Conservation (phyloP, 2,888 invertebrate genomes). For the Cerastoderma edule region DNA sequence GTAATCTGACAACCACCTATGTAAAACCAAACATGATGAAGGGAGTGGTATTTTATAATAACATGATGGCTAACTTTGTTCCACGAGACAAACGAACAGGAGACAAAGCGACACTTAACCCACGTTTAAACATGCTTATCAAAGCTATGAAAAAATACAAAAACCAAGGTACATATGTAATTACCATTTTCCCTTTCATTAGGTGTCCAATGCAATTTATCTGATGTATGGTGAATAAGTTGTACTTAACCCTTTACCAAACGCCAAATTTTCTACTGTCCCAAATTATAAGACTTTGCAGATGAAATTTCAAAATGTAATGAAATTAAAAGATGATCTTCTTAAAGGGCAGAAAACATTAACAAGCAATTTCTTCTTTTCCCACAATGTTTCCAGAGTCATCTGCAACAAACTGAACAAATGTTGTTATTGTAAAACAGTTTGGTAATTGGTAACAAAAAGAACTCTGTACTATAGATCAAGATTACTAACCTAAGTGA, state of each 20-base stretch:
- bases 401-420: no score
- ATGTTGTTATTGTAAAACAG: no score
- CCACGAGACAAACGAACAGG: slow-evolving; percentile 2
- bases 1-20: background rate
- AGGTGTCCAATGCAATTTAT: background rate
- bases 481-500: background rate
- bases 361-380: slow-evolving; percentile 9
- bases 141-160: slow-evolving; percentile 5
- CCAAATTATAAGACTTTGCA: background rate
- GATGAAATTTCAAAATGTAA: slow-evolving; percentile 11
- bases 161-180: background rate
- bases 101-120: background rate
- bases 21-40: slow-evolving; percentile 18
- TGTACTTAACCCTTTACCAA: background rate
- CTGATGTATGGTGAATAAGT: background rate
- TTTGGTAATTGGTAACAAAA: background rate
- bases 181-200: background rate
- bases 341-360: no score
- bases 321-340: no score
- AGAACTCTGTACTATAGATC: background rate
- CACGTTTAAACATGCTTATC: background rate
- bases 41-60: background rate
- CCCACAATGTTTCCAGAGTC: background rate
- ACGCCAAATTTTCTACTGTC: background rate
- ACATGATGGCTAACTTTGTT: slow-evolving; percentile 15